Percentiles rank a stretch among this genome's conserved stretches.
Conservation (phyloP, 2,113 vertebrate species). For the Centropus bengalensis region DNA sequence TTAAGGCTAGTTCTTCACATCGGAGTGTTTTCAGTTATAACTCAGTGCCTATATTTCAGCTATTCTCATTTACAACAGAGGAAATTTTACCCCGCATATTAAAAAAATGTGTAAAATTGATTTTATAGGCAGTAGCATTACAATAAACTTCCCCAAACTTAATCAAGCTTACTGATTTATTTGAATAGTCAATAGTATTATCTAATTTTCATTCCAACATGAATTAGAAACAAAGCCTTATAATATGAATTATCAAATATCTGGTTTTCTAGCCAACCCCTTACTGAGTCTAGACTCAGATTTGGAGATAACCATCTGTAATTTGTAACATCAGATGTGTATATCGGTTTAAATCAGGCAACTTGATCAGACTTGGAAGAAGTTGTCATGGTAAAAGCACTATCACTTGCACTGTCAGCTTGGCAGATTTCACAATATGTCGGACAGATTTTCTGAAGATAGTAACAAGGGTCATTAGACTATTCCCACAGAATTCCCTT, state of each 20-base stretch:
- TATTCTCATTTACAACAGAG: neutral
- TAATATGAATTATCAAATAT: conserved; percentile 26
- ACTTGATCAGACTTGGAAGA: conserved; percentile 43
- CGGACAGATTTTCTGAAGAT: neutral
- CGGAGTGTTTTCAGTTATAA: conserved; percentile 23
- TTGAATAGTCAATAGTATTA: conserved; percentile 32
- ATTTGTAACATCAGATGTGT: conserved; percentile 41
- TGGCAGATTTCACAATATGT: neutral
- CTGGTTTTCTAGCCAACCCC: conserved; percentile 37
- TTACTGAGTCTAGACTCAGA: conserved; percentile 28
- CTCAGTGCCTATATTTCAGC: neutral
- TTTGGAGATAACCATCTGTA: conserved; percentile 24
- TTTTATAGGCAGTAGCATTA: conserved; percentile 56
- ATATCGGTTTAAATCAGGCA: conserved; percentile 10
- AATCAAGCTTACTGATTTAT: conserved; percentile 49
- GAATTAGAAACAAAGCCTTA: conserved; percentile 50
- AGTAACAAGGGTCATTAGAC: neutral
- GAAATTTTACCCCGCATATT: conserved; percentile 21
- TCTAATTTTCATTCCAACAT: conserved; percentile 37
- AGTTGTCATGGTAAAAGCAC: neutral
- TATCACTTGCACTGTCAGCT: neutral
- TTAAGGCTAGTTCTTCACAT: conserved; percentile 24
- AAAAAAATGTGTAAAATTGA: conserved; percentile 22
- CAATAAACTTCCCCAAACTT: conserved; percentile 43
- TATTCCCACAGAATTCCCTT: neutral